phyloP scores from a whole-genome alignment of 2,113 vertebrate genomes.

The Sus scrofa region T2T-Sscrofa CM000812.6:289747001-289747500 shows the following conservation, averaged over 20 bases:
- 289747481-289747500: background rate
- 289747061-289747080: background rate
- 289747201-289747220: accelerated
- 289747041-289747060: background rate
- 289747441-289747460: background rate
- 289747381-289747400: background rate
- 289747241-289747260: background rate
- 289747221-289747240: background rate
- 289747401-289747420: background rate
- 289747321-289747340: background rate
- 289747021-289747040: background rate
- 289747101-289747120: background rate
- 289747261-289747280: too few relatives aligned
- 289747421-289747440: slow-evolving; percentile 28
- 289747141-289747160: accelerated
- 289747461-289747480: background rate
- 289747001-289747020: background rate
- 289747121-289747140: accelerated
- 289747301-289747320: background rate
- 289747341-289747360: background rate
- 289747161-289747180: accelerated
- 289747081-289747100: background rate
- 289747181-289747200: too few relatives aligned
- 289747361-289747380: accelerated
- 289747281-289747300: background rate